These are phyloP conservation scores for Umimayanthus chanpuru DNA, from an alignment of 92 coral and sea anemone genomes.

Conservation along the genomic window DNA sequence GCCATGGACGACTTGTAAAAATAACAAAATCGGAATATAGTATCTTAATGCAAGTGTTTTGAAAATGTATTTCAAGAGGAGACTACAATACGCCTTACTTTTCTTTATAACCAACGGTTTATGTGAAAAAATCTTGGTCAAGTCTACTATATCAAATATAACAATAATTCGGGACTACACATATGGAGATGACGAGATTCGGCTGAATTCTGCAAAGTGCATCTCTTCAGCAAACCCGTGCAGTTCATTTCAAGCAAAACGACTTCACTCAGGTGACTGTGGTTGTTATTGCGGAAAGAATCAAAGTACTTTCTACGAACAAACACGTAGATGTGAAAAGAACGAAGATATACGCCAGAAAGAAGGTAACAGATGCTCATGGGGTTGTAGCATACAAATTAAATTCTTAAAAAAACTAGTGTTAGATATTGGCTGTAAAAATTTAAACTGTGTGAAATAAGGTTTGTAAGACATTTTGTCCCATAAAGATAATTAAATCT, in stretches of 20 bases:
- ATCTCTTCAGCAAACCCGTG: neutral
- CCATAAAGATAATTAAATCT: no score
- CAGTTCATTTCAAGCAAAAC: neutral
- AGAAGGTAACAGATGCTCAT: neutral
- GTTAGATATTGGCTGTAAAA: no score
- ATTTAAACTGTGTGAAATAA: no score
- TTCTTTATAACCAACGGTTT: neutral
- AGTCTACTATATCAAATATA: neutral
- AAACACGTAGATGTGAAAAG: slow-evolving; percentile 7
- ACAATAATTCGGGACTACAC: slow-evolving; percentile 20
- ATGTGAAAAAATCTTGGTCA: neutral
- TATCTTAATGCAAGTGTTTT: neutral
- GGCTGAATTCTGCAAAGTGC: neutral
- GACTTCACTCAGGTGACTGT: neutral
- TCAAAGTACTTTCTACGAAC: slow-evolving; percentile 30
- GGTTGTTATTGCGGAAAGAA: slow-evolving; percentile 19
- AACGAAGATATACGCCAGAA: neutral
- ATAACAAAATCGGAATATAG: neutral
- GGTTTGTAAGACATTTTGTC: no score
- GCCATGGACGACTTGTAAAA: no score
- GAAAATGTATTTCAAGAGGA: neutral
- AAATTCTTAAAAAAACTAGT: no score
- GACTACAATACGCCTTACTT: neutral
- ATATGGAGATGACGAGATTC: slow-evolving; percentile 20
- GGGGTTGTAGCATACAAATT: no score